Conservation (phyloP, 2,888 invertebrate species). For the Drosophila limbata region DNA sequence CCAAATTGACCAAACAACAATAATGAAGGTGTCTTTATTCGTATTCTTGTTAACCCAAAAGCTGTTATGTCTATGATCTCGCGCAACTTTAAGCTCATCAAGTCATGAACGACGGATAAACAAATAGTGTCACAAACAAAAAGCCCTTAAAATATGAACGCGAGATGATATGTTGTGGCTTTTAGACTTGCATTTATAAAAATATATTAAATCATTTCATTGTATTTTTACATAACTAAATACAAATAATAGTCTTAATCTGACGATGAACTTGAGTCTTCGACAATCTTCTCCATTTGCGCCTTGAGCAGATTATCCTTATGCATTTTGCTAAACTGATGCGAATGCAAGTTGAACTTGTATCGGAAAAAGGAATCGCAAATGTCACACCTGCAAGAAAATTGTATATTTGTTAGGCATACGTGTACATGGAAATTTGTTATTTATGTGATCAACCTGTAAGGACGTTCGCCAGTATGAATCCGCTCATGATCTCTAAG, state of each 20-base stretch:
- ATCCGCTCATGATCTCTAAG: slow-evolving; percentile 57
- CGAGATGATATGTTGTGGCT: too few species aligned
- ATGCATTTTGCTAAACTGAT: slow-evolving; percentile 67
- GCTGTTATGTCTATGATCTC: slow-evolving; percentile 68
- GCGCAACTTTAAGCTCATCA: too few species aligned
- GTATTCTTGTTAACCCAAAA: slow-evolving; percentile 17
- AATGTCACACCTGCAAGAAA: slow-evolving; percentile 61
- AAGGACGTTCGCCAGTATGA: slow-evolving; percentile 71
- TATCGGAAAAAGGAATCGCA: slow-evolving; percentile 64
- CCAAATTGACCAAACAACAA: slow-evolving; percentile 30
- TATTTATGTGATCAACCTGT: slow-evolving; percentile 28
- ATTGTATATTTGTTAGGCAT: neutral
- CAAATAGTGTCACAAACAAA: too few species aligned
- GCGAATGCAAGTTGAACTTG: slow-evolving; percentile 61
- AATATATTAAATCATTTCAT: too few species aligned
- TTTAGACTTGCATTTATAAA: slow-evolving; percentile 32
- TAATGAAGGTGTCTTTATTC: neutral
- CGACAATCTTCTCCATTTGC: slow-evolving; percentile 4
- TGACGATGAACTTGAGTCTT: slow-evolving; percentile 20
- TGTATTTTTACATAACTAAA: too few species aligned
- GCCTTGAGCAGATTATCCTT: slow-evolving; percentile 59
- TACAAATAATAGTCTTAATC: slow-evolving; percentile 27
- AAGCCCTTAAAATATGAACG: slow-evolving; percentile 12
- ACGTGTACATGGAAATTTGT: neutral
- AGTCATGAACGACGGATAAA: too few species aligned